Base-by-base conservation (phyloP, 1,140 invertebrate genomes). In the Drosophila nigromelanica region DNA sequence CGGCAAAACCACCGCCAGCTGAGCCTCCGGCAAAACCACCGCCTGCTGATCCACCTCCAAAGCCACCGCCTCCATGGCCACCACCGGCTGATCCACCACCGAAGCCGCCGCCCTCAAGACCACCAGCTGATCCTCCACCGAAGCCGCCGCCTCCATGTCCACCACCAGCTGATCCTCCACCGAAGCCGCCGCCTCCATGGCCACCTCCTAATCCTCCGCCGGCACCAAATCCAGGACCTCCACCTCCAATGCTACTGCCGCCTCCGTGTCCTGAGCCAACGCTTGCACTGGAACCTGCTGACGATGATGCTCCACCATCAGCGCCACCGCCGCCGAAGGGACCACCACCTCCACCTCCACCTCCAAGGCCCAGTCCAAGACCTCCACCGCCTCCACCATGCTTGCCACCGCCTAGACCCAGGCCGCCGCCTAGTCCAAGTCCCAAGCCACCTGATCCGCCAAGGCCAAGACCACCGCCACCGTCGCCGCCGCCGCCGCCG, bases 401-500 rank as follows among this genome's bases (percentile, higher is more conserved):
- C 52, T 55, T 55, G 14, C 69, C 62, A 37, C 62, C 63, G 35
- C 68, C 75, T 5, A 72, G 33, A 5, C 59, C 60, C 6, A 54
- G 61, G 1, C 42, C 68, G 6, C 76, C 78, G 43, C 55, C 48
- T 11, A 64, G 33, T 2, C 35, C 63, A 3, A 62, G 40, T 4
- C 56, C 62, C 3, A 55, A n/a, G 4, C 63, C 62, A 2, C 55
- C 56, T 35, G 47, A 5, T 12, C 50, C 50, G 5, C 11, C 39
- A 12, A 62, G 61, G 10, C 63, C 80, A 1, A 56, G 33, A 5
- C 66, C 74, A 6, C 50, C 63, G 14, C 76, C 74, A 10, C 50
- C 63, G 14, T 71, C 78, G 4, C 70, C 70, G 0, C 66, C 51
- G 3, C 58, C 47, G 5, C 79, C 71, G 7, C 73, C 73, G 3